Conservation (phyloP, 1,140 invertebrate genomes). For the Drosophila subpulchrella region DNA sequence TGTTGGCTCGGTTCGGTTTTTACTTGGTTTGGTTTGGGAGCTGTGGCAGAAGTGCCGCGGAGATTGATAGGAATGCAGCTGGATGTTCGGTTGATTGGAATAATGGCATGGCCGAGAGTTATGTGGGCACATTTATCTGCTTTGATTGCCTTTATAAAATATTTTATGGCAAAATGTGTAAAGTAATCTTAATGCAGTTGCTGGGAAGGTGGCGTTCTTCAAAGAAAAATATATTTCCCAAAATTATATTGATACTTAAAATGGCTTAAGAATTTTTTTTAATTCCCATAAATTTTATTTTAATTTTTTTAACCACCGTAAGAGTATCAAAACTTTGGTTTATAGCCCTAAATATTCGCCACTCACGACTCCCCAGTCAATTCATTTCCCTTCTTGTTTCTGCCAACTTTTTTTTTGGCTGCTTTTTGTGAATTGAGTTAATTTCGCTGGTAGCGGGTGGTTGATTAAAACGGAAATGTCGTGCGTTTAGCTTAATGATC, state of each 20-base stretch:
- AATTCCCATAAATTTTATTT: background rate
- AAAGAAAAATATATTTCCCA: background rate
- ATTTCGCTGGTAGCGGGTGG: constrained; percentile 67
- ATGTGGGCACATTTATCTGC: constrained; percentile 42
- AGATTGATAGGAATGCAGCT: constrained; percentile 53
- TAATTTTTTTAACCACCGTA: background rate
- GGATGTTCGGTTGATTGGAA: constrained; percentile 38
- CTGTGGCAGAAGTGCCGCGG: constrained; percentile 14
- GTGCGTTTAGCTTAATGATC: constrained; percentile 69
- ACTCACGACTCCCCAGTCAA: constrained; percentile 37
- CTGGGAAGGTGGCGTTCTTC: background rate
- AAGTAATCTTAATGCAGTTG: background rate
- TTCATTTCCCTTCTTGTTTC: constrained; percentile 19
- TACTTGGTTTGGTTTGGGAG: background rate
- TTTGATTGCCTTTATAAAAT: constrained; percentile 38
- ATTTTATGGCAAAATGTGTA: constrained; percentile 27
- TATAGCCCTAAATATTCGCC: background rate
- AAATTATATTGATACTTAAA: background rate
- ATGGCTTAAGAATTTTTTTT: background rate
- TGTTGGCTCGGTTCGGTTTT: background rate
- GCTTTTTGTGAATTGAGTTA: constrained; percentile 50
- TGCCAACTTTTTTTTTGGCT: constrained; percentile 28
- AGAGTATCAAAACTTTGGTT: constrained; percentile 18
- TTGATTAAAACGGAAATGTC: constrained; percentile 81
- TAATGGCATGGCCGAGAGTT: constrained; percentile 35